Conservation (phyloP, 1,140 invertebrate genomes). For the Diorhabda elongata region DNA sequence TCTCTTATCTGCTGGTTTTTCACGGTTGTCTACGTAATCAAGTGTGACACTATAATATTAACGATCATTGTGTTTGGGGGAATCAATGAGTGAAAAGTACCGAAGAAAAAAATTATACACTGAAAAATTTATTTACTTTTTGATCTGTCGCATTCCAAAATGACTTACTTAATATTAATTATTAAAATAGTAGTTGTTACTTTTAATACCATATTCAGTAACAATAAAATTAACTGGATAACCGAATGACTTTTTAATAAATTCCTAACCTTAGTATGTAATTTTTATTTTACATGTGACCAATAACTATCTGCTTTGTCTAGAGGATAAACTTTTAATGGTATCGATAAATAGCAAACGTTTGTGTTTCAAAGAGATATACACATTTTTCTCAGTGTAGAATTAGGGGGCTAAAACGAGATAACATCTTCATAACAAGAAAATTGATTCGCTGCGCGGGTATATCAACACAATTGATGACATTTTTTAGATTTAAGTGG, state of each 20-base stretch:
- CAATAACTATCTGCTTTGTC: no score
- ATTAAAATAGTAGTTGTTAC: no score
- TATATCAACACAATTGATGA: slow-evolving; percentile 30
- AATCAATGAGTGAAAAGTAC: slow-evolving; percentile 23
- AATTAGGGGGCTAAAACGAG: slow-evolving; percentile 23
- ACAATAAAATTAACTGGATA: no score
- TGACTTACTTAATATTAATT: no score
- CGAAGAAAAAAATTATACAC: slow-evolving; percentile 5
- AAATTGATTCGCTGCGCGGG: slow-evolving; percentile 29
- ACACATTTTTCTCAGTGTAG: neutral
- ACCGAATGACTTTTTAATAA: no score
- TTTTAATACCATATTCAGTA: no score
- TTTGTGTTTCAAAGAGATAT: no score
- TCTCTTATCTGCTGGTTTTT: slow-evolving; percentile 17
- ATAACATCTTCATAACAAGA: slow-evolving; percentile 33
- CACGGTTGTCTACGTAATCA: slow-evolving; percentile 37
- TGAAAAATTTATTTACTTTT: neutral
- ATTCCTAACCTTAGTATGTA: no score
- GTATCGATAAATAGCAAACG: no score
- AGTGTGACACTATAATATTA: slow-evolving; percentile 39
- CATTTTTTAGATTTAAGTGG: slow-evolving; percentile 22
- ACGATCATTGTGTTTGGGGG: slow-evolving; percentile 33
- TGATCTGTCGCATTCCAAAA: no score
- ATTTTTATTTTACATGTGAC: no score
- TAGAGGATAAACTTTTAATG: no score